Evolutionary conservation across 2,888 invertebrate genomes (phyloP).

Genomic region (Hyalella azteca): DNA sequence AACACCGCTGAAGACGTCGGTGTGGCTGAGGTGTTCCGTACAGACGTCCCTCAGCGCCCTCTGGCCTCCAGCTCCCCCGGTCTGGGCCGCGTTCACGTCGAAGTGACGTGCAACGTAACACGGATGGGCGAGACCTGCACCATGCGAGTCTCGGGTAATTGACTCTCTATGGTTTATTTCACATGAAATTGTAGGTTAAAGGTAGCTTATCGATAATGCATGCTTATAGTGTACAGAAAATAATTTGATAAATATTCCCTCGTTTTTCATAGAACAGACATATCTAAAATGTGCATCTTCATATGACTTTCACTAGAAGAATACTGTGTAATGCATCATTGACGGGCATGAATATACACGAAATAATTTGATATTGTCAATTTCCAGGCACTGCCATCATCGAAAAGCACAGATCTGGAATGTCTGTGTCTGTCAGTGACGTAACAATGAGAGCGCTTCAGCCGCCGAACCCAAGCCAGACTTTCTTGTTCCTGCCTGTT

Average conservation of each 20-base stretch:
- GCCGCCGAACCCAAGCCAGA: background rate
- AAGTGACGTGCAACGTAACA: slow-evolving; percentile 73
- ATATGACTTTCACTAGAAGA: too few relatives aligned
- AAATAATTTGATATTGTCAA: too few relatives aligned
- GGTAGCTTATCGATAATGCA: too few relatives aligned
- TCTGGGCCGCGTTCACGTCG: slow-evolving; percentile 67
- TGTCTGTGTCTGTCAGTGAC: background rate
- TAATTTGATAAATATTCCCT: too few relatives aligned
- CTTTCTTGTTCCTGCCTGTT: background rate
- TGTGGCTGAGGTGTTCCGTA: slow-evolving; percentile 73
- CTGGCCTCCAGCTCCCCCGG: slow-evolving; percentile 67
- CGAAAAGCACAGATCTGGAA: background rate
- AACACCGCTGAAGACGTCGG: slow-evolving; percentile 70
- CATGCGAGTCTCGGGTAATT: slow-evolving; percentile 43
- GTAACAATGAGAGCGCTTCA: background rate
- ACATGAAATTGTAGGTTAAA: too few relatives aligned
- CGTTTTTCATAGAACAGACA: too few relatives aligned
- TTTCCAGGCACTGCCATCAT: background rate
- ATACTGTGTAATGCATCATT: too few relatives aligned
- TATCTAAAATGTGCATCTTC: too few relatives aligned
- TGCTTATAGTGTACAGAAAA: too few relatives aligned
- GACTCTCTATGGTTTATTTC: too few relatives aligned
- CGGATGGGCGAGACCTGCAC: slow-evolving; percentile 61
- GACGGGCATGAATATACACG: too few relatives aligned
- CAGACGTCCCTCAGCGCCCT: slow-evolving; percentile 73